Evolutionary conservation across 2,113 vertebrate species (phyloP), one percentile per base, ranked within the genome.

Genomic region (Eleginops maclovinus): DNA sequence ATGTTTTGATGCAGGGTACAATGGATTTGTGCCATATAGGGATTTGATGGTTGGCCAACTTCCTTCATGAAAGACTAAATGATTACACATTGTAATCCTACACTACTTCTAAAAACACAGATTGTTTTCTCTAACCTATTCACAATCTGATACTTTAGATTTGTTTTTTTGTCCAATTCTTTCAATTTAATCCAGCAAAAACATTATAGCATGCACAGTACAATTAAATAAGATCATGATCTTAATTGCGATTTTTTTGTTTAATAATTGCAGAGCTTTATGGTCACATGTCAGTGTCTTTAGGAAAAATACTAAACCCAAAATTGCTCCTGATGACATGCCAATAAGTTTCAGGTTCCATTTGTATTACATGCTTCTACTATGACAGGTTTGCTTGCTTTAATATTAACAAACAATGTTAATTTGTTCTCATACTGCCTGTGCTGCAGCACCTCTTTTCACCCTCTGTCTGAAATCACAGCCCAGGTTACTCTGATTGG

Each of bases 211-310:
- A 53, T 64, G 2, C n/a, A 59, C 17, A 56, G n/a, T 49, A 14
- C 1, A 54, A 46, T 6, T n/a, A 2, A 50, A 70, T 49, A n/a
- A 68, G 5, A 36, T 36, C 7, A 21, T 62, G 4, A 28, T 50
- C 2, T 9, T 50, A 11, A 44, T 5, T 40, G 8, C 36, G 22
- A 70, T 77, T 60, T 72, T 83, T 82, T 49, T 36, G 31, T 36
- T 36, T 36, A 36, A 36, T 36, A 36, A 36, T 36, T 36, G 6
- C 31, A 36, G 6, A 8, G 6, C 31, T 8, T 8, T 36, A 8
- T 1, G 31, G 31, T 36, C 31, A 36, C 31, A 36, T 36, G 31
- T 36, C 31, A 36, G 31, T 36, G 31, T 36, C 31, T n/a, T n/a
- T n/a, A n/a, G n/a, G n/a, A n/a, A n/a, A n/a, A n/a, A n/a, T n/a